A percentile compares a stretch with the other conserved stretches of the same genome.
These are phyloP conservation scores for Heterochromis multidens DNA, from an alignment of 2,113 vertebrate genomes.

Conservation along the genomic window DNA sequence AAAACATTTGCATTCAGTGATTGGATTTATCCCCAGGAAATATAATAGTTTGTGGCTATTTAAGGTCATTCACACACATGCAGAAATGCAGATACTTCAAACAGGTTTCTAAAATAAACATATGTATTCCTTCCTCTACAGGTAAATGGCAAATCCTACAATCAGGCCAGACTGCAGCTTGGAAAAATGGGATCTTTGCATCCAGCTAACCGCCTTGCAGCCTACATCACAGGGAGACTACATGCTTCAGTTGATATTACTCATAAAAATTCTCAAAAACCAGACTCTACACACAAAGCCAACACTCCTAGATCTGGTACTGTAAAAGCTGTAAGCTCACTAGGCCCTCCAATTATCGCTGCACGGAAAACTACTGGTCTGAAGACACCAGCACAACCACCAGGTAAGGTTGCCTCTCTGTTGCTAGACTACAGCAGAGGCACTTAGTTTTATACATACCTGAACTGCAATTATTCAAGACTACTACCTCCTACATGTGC, in stretches of 20 bases:
- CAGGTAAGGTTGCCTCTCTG: constrained; percentile 12
- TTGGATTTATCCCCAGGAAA: background rate
- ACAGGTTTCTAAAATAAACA: background rate
- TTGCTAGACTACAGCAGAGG: background rate
- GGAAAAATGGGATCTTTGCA: constrained; percentile 93
- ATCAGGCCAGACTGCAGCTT: constrained; percentile 88
- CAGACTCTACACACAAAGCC: background rate
- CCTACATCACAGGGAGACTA: constrained; percentile 86
- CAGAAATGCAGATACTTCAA: background rate
- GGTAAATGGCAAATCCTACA: constrained; percentile 91
- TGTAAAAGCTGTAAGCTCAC: background rate
- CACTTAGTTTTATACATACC: background rate
- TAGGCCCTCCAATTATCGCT: background rate
- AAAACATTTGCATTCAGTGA: background rate
- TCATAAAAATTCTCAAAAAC: constrained; percentile 38
- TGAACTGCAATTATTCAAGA: background rate
- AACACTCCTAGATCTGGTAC: background rate
- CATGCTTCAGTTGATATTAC: constrained; percentile 26
- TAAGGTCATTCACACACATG: background rate
- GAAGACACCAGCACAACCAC: background rate
- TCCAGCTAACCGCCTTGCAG: constrained; percentile 90
- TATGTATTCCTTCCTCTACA: constrained; percentile 47
- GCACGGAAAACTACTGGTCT: background rate
- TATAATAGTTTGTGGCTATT: background rate
- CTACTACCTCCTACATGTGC: background rate